Evolutionary conservation across 2,797 vertebrate genomes (phyloP).

Genomic region (Gallinago solitaria): DNA sequence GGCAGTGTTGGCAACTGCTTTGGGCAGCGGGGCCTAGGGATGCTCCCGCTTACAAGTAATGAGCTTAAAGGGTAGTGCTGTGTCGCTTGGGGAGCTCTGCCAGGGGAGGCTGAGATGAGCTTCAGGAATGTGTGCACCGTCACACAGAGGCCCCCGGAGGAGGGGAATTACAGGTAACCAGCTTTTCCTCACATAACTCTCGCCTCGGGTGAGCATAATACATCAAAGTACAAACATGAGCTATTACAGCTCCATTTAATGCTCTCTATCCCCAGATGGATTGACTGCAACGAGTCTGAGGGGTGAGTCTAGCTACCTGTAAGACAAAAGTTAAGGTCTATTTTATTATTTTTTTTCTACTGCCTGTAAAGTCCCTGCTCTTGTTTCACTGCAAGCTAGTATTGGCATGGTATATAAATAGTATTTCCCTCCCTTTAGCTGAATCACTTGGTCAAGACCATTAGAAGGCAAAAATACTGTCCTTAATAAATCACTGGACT

Average conservation of each 20-base stretch:
- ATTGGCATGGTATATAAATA: neutral
- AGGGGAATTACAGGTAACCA: neutral
- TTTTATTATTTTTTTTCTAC: accelerated
- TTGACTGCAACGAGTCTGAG: neutral
- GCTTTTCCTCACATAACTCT: neutral
- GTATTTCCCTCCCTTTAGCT: neutral
- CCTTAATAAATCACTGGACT: neutral
- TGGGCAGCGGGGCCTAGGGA: neutral
- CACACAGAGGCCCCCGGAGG: neutral
- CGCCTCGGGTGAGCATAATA: neutral
- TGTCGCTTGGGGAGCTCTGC: neutral
- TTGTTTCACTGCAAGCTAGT: neutral
- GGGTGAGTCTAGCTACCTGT: neutral
- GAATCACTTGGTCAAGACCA: neutral
- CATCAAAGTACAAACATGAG: neutral
- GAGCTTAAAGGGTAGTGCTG: neutral
- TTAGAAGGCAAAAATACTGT: neutral
- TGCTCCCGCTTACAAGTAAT: neutral
- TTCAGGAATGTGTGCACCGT: neutral
- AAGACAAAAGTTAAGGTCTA: neutral
- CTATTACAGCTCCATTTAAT: neutral
- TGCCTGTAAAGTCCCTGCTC: neutral
- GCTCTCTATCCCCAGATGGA: neutral
- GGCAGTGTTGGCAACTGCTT: neutral
- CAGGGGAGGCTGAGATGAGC: neutral